Percentiles rank a stretch among this genome's conserved stretches.
Conservation (phyloP, 1,140 invertebrate species). For the Gryon sp. region DNA sequence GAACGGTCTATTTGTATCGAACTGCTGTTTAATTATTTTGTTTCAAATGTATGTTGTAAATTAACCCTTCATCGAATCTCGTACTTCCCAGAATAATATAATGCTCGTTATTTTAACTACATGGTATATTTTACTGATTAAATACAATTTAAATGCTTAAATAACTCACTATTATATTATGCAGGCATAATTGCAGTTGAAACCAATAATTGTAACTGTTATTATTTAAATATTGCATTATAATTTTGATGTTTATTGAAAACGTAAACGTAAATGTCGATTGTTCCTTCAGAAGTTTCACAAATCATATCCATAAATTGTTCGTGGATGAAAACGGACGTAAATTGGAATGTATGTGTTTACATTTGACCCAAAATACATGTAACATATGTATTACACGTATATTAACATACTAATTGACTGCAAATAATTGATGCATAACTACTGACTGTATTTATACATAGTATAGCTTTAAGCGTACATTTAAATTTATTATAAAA, state of each 20-base stretch:
- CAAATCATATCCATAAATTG: too few species aligned
- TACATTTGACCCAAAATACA: too few species aligned
- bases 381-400: too few species aligned
- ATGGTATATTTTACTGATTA: slow-evolving; percentile 30
- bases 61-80: slow-evolving; percentile 49
- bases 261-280: too few species aligned
- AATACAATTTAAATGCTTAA: slow-evolving; percentile 48
- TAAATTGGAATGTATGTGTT: too few species aligned
- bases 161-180: slow-evolving; percentile 22
- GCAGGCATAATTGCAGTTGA: slow-evolving; percentile 13
- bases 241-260: too few species aligned
- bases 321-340: too few species aligned
- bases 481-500: too few species aligned
- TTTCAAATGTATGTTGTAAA: slow-evolving; percentile 41
- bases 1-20: slow-evolving; percentile 50
- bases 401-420: too few species aligned
- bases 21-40: slow-evolving; percentile 56
- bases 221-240: slow-evolving; percentile 20
- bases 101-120: slow-evolving; percentile 34
- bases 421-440: too few species aligned
- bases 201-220: slow-evolving; percentile 29
- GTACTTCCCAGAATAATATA: slow-evolving; percentile 20
- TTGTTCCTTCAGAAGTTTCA: background rate
- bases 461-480: too few species aligned
- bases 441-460: too few species aligned